These are phyloP conservation scores for Matsumyia berberina DNA, from an alignment of 2,888 invertebrate species.

Conservation along the genomic window DNA sequence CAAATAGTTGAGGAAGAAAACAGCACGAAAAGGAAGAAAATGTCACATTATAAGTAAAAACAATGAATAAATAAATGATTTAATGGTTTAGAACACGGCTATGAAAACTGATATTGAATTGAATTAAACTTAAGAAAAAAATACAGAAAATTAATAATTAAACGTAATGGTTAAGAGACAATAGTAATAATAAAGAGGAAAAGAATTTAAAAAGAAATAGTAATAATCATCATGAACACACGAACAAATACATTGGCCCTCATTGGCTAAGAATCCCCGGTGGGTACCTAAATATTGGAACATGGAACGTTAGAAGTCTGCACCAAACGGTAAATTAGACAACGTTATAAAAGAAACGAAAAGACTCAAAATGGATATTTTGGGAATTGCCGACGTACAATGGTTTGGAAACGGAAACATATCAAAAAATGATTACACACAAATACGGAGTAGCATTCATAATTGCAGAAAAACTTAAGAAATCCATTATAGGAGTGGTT, in stretches of 20 bases:
- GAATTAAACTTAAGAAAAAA: too few relatives aligned
- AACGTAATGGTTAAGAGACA: too few relatives aligned
- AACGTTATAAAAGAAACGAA: not conserved
- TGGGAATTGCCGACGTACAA: not conserved
- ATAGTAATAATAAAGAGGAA: too few relatives aligned
- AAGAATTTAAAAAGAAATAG: too few relatives aligned
- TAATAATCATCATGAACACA: too few relatives aligned
- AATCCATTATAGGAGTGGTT: slow-evolving; percentile 5
- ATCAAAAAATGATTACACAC: not conserved
- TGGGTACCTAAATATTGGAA: slow-evolving; percentile 5
- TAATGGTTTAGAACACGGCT: too few relatives aligned
- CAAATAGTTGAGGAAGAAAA: not conserved
- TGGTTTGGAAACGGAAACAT: not conserved
- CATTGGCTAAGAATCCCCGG: slow-evolving; percentile 1
- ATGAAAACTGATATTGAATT: too few relatives aligned
- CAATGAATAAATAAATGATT: too few relatives aligned
- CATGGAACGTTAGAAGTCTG: not conserved
- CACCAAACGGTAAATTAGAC: slow-evolving; percentile 2
- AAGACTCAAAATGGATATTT: not conserved
- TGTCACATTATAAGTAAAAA: too few relatives aligned
- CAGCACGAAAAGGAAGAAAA: not conserved
- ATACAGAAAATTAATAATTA: too few relatives aligned
- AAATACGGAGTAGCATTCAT: not conserved
- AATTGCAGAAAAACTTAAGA: not conserved
- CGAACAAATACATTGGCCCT: not conserved